phyloP scores from a whole-genome alignment of 1,140 invertebrate genomes.

The Megalonaias nervosa region DNA sequence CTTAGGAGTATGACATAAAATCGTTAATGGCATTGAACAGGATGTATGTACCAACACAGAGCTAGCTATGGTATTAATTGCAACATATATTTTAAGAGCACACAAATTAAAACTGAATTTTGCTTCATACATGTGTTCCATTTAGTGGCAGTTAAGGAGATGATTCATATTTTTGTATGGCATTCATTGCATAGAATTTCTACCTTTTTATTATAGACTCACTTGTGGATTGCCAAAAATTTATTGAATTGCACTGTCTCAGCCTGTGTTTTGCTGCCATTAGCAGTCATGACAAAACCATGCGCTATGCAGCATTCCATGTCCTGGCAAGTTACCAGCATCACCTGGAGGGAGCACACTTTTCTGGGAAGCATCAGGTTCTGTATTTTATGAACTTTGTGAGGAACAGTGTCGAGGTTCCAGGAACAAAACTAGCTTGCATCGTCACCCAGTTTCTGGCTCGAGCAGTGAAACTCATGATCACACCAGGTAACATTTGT shows the following conservation, averaged over 20 bases:
- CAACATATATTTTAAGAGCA: no score
- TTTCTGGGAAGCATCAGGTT: conserved; percentile 70
- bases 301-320: conserved; percentile 79
- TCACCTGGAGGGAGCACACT: conserved; percentile 80
- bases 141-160: no score
- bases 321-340: conserved; percentile 79
- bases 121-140: no score
- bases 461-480: conserved; percentile 77
- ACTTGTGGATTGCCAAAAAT: conserved; percentile 77
- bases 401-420: conserved; percentile 69
- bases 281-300: conserved; percentile 75
- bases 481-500: conserved; percentile 73
- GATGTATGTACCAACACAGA: no score
- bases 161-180: not conserved
- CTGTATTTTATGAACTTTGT: conserved; percentile 56
- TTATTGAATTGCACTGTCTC: conserved; percentile 78
- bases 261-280: conserved; percentile 79
- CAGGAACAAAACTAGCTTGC: conserved; percentile 76
- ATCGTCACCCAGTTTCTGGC: conserved; percentile 82
- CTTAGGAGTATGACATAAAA: no score
- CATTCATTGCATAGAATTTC: conserved; percentile 2
- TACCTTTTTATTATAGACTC: conserved; percentile 38
- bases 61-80: no score
- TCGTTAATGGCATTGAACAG: no score
- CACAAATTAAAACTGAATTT: no score